Conservation (phyloP, 1,140 invertebrate genomes). For the Onthophagus taurus region DNA sequence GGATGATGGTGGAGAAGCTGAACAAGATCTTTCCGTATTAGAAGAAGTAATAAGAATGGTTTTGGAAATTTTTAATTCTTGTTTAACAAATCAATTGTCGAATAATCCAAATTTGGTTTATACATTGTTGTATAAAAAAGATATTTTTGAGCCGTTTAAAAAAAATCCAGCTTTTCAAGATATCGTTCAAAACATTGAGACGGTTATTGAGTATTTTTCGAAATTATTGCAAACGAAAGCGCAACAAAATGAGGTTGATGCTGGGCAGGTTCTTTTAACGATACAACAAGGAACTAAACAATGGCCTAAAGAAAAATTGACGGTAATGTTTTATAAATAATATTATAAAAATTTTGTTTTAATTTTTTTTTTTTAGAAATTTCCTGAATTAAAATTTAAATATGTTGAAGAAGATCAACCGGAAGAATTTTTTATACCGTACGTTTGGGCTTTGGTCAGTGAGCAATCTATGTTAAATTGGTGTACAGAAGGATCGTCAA, state of each 20-base stretch:
- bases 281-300: conserved; percentile 80
- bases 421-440: conserved; percentile 98
- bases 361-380: conserved; percentile 66
- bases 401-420: conserved; percentile 98
- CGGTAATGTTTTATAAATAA: conserved; percentile 47
- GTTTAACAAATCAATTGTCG: conserved; percentile 74
- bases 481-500: conserved; percentile 36
- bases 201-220: conserved; percentile 52
- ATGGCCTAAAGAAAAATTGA: conserved; percentile 85
- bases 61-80: conserved; percentile 92
- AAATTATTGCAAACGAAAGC: conserved; percentile 28
- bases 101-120: conserved; percentile 95
- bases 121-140: conserved; percentile 86
- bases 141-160: conserved; percentile 81
- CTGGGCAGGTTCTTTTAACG: conserved; percentile 72
- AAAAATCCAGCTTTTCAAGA: conserved; percentile 88
- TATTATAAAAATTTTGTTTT: not conserved
- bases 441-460: conserved; percentile 90
- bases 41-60: conserved; percentile 96
- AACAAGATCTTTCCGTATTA: conserved; percentile 86
- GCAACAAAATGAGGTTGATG: conserved; percentile 55
- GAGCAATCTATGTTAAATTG: conserved; percentile 74
- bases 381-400: conserved; percentile 96
- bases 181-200: conserved; percentile 93
- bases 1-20: conserved; percentile 39